Evolutionary conservation across 2,888 invertebrate genomes (phyloP).

Genomic region (Alitta virens): DNA sequence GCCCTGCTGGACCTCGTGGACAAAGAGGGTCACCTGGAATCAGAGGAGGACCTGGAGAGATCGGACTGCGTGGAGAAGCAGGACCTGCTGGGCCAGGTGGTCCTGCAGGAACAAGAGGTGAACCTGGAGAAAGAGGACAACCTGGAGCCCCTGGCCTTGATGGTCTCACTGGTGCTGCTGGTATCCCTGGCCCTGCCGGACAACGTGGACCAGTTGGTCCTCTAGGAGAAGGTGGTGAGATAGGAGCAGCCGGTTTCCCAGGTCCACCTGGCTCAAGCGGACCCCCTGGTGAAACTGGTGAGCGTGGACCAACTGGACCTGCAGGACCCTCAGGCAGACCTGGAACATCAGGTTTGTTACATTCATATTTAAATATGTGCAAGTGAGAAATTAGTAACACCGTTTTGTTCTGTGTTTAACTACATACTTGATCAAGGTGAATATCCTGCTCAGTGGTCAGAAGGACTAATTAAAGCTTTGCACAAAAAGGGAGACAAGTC

Average conservation of each 20-base stretch:
- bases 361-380: no score
- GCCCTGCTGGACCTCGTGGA: conserved; percentile 1
- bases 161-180: background rate
- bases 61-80: conserved; percentile 9
- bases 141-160: background rate
- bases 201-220: background rate
- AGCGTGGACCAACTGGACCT: conserved; percentile 9
- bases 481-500: no score
- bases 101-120: conserved; percentile 1
- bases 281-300: conserved; percentile 1
- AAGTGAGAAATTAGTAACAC: no score
- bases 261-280: conserved; percentile 7
- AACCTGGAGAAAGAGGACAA: background rate
- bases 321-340: conserved; percentile 49
- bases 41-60: conserved; percentile 11
- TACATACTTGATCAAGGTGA: no score
- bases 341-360: conserved; percentile 68
- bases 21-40: conserved; percentile 9
- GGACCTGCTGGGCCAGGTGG: background rate
- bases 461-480: no score
- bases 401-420: no score
- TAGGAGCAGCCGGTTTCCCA: conserved; percentile 4
- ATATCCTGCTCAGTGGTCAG: no score
- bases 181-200: background rate
- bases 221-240: conserved; percentile 15